Percentiles rank a stretch among this genome's conserved stretches.
phyloP scores from a whole-genome alignment of 2,888 invertebrate genomes.

The Dorcus parallelipipedus region DNA sequence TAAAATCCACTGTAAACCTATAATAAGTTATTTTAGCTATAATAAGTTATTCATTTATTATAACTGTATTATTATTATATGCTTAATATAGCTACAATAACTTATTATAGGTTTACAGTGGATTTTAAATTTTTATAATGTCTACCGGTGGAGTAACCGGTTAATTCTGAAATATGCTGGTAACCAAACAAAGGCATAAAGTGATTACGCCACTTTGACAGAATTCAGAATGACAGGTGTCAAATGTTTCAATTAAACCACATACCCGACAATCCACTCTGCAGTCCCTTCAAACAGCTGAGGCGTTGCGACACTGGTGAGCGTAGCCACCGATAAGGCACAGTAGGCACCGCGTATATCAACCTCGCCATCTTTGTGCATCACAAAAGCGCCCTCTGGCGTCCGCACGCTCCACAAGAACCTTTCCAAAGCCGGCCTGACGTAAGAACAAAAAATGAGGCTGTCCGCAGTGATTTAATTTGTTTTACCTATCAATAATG shows the following conservation, averaged over 20 bases:
- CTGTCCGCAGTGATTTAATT: not conserved
- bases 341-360: conserved; percentile 97
- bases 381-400: conserved; percentile 84
- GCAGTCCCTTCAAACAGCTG: conserved; percentile 81
- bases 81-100: no score
- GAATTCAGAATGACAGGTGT: no score
- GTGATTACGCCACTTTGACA: no score
- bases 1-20: no score
- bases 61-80: no score
- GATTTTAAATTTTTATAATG: no score
- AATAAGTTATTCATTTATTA: no score
- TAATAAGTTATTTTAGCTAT: no score
- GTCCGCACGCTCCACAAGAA: conserved; percentile 78
- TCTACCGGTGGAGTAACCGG: no score
- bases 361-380: conserved; percentile 90
- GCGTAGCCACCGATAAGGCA: conserved; percentile 84
- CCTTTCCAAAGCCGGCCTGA: conserved; percentile 63
- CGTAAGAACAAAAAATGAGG: conserved; percentile 22
- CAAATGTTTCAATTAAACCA: not conserved
- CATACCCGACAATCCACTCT: conserved; percentile 80
- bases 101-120: no score
- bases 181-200: no score
- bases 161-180: no score
- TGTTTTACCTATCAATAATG: conserved; percentile 73
- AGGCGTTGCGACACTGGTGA: conserved; percentile 75